A percentile compares a stretch with the other conserved stretches of the same genome.
These are phyloP conservation scores for Oenanthe oenanthe DNA, from an alignment of 2,113 vertebrate genomes.

Conservation along the genomic window DNA sequence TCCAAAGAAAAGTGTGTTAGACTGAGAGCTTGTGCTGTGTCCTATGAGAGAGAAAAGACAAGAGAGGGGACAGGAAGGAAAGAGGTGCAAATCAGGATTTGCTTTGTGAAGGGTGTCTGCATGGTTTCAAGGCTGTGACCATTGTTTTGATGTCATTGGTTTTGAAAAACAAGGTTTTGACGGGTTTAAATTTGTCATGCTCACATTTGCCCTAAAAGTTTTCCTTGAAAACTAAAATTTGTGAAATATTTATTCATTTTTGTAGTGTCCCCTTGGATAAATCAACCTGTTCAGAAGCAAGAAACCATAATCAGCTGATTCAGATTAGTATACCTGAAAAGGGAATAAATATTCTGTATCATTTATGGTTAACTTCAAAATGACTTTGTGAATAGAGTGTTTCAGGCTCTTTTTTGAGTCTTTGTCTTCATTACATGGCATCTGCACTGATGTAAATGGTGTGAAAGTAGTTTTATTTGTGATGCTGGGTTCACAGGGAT, in stretches of 20 bases:
- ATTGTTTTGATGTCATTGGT: not conserved
- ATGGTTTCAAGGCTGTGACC: not conserved
- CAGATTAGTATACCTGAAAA: not conserved
- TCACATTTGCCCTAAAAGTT: not conserved
- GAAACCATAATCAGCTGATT: not conserved
- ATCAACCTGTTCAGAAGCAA: not conserved
- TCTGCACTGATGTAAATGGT: not conserved
- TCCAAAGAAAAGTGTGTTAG: not conserved
- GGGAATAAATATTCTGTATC: not conserved
- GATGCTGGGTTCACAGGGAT: not conserved
- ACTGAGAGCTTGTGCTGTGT: not conserved
- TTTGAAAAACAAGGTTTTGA: not conserved
- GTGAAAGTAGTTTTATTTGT: not conserved
- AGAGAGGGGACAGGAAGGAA: not conserved
- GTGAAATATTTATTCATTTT: not conserved
- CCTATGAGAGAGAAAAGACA: not conserved
- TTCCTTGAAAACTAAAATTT: not conserved
- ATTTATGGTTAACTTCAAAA: not conserved
- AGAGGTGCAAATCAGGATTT: not conserved
- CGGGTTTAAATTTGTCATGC: accelerated
- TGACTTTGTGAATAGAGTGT: not conserved
- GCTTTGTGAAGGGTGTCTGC: not conserved
- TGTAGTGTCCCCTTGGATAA: not conserved
- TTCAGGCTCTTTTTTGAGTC: not conserved
- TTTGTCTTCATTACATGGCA: not conserved